Base-by-base conservation (phyloP, 2,797 vertebrate species). In the Propithecus deckenii region DNA sequence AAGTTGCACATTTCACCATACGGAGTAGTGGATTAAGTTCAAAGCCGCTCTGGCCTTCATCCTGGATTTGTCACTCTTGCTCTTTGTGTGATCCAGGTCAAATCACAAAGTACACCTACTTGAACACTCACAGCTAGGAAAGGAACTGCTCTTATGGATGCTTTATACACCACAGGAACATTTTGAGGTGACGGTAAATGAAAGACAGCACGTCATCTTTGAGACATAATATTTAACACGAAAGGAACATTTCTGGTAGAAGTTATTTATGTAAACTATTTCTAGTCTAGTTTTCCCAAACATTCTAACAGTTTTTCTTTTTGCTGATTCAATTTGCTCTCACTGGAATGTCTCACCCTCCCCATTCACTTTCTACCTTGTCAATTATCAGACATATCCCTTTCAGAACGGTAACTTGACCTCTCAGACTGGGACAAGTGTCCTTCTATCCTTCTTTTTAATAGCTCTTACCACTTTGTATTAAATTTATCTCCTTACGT, bases 21-120 rank as follows among this genome's bases (percentile, higher is more conserved):
- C 20, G 63, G 61, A 91, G 22, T 12, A 86, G 88, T 63, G 80
- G 85, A 91, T 96, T 95, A 95, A 50, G 48, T 74, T 38, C 25
- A 7, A 90, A 67, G 38, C 67, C 41, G n/a, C 22, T 63, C 67
- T 83, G n/a, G 22, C 17, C 72, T 94, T 94, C 93, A 95, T 81
- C n/a, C n/a, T n/a, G 86, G 67, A 88, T 96, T 92, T 92, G 88
- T 86, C 48, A 35, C 71, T 86, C 61, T 86, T 85, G 59, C 4
- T 88, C 46, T 57, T 89, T 88, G 69, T 63, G n/a, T 96, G 79
- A 96, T 92, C 35, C 92, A 91, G 38, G 61, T 81, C 76, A 96
- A 72, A 72, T 76, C 59, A 59, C 78, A 92, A 72, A 0, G 55
- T 38, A 15, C 9, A 15, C 17, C 71, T 83, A 11, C 43, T 79